Conservation (phyloP, 2,888 invertebrate genomes). For the Eristalis intricaria region DNA sequence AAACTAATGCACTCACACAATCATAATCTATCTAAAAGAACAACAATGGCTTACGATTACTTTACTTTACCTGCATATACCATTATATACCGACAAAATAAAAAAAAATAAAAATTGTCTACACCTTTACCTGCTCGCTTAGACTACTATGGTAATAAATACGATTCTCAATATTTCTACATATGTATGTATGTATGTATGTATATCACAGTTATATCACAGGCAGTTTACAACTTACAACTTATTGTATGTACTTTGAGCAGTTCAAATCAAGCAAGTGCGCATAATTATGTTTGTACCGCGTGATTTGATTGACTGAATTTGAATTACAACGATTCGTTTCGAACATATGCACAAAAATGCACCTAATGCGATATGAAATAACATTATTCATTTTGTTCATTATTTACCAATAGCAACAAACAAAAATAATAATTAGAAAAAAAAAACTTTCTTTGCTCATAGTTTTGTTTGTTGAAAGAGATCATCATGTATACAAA, state of each 20-base stretch:
- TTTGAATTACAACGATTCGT: background rate
- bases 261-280: background rate
- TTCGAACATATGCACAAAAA: background rate
- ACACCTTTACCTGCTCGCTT: constrained; percentile 6
- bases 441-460: constrained; percentile 24
- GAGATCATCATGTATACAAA: constrained; percentile 54
- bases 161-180: constrained; percentile 24
- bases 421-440: constrained; percentile 20
- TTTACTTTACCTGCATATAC: background rate
- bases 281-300: background rate
- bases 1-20: background rate
- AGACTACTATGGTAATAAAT: constrained; percentile 14
- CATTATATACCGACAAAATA: background rate
- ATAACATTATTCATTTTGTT: constrained; percentile 30
- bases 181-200: background rate
- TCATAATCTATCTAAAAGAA: background rate
- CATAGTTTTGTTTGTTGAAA: constrained; percentile 41
- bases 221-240: constrained; percentile 39
- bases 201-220: constrained; percentile 62
- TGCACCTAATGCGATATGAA: constrained; percentile 7
- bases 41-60: background rate
- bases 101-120: background rate
- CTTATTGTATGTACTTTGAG: background rate
- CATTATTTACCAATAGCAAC: constrained; percentile 14
- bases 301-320: background rate